Percentiles rank a stretch among this genome's conserved stretches.
These are phyloP conservation scores for Myotis findleyi DNA, from an alignment of 2,797 vertebrate species.

Conservation along the genomic window DNA sequence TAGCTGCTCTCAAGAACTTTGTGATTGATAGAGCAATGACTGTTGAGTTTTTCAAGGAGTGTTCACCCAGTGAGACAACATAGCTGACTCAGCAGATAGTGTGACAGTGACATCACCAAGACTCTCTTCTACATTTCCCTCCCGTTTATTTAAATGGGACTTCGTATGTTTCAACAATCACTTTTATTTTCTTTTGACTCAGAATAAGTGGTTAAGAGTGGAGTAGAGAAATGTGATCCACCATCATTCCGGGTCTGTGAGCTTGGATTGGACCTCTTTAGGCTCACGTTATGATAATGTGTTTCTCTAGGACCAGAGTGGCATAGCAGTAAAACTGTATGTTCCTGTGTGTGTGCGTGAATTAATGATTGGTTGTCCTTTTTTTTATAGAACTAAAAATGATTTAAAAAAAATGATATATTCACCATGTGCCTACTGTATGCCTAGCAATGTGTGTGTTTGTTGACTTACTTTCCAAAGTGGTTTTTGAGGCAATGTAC, in stretches of 20 bases:
- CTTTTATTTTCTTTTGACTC: not conserved
- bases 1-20: not conserved
- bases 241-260: not conserved
- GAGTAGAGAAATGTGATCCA: not conserved
- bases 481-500: not conserved
- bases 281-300: not conserved
- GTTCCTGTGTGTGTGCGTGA: not conserved
- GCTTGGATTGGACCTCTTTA: not conserved
- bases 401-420: not conserved
- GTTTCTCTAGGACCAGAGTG: conserved; percentile 36
- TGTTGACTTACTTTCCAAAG: conserved; percentile 24
- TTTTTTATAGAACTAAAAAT: conserved; percentile 40
- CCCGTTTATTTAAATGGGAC: not conserved
- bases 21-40: not conserved
- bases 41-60: conserved; percentile 25
- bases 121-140: not conserved
- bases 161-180: not conserved
- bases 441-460: not conserved
- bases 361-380: not conserved
- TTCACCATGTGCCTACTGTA: not conserved
- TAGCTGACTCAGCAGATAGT: not conserved
- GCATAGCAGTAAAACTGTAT: not conserved
- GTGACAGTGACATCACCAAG: not conserved
- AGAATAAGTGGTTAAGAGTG: not conserved
- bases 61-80: not conserved